Evolutionary conservation across 2,113 vertebrate genomes (phyloP).

Genomic region (Chrysemys picta): DNA sequence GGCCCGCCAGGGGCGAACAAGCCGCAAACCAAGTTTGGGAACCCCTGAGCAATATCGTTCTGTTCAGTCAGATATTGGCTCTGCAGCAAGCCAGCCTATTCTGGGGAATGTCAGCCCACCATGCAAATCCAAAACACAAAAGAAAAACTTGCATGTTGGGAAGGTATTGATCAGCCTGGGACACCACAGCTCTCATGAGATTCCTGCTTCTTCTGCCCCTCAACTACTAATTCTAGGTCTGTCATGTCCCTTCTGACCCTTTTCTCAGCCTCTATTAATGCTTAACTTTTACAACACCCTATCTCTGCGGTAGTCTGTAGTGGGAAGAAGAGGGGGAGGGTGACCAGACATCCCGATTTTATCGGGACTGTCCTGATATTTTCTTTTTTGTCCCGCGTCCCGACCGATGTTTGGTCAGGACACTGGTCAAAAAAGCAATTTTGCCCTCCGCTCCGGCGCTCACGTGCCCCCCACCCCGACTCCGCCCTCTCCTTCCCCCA

Average conservation of each 20-base stretch:
- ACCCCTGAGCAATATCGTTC: background rate
- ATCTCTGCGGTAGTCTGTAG: background rate
- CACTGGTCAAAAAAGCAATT: too few species aligned
- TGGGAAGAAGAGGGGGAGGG: too few species aligned
- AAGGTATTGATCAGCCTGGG: background rate
- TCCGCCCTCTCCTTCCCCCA: too few species aligned
- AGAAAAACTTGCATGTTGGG: background rate
- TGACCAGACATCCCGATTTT: too few species aligned
- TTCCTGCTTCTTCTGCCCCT: background rate
- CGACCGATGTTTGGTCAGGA: too few species aligned
- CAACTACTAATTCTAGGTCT: background rate
- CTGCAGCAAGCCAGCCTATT: background rate
- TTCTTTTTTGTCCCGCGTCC: too few species aligned
- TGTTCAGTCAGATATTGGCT: background rate
- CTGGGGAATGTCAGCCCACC: background rate
- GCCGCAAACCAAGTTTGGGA: too few species aligned
- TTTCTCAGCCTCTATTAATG: background rate
- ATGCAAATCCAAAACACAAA: background rate
- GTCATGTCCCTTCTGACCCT: background rate
- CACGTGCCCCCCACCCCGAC: too few species aligned
- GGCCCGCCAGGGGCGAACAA: too few species aligned
- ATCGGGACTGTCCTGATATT: too few species aligned
- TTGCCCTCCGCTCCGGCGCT: too few species aligned
- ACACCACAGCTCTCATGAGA: background rate
- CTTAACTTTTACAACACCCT: background rate